Evolutionary conservation across 2,113 vertebrate genomes (phyloP).

Genomic region (Rhipidura dahli): DNA sequence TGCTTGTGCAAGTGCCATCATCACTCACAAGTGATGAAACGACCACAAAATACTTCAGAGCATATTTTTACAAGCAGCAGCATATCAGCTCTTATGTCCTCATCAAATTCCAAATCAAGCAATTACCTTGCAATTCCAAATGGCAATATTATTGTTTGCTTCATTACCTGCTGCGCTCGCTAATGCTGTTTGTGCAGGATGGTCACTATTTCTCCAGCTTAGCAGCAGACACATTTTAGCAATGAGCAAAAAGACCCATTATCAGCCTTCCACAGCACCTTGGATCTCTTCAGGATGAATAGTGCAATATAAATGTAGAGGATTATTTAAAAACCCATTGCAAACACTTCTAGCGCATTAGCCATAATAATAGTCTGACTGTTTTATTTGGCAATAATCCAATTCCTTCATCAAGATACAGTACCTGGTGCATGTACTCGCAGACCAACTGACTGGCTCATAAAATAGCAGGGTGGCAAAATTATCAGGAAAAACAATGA

Average conservation of each 20-base stretch:
- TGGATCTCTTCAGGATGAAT: conserved; percentile 9
- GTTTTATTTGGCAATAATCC: conserved; percentile 52
- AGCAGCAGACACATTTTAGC: background rate
- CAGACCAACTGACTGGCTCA: background rate
- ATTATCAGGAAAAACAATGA: conserved; percentile 29
- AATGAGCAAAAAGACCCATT: background rate
- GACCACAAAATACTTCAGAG: background rate
- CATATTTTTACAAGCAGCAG: background rate
- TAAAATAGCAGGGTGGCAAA: conserved; percentile 40
- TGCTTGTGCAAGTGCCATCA: background rate
- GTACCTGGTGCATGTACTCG: background rate
- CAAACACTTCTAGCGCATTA: conserved; percentile 30
- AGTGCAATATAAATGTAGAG: background rate
- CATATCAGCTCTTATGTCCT: background rate
- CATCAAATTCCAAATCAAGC: conserved; percentile 35
- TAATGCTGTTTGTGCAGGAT: background rate
- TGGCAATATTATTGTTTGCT: conserved; percentile 34
- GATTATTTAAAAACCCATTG: conserved; percentile 60
- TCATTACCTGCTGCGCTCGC: background rate
- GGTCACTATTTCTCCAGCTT: conserved; percentile 11
- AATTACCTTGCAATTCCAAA: conserved; percentile 40
- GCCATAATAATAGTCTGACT: conserved; percentile 11
- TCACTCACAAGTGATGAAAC: background rate
- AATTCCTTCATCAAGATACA: background rate
- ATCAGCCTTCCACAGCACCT: conserved; percentile 5